These are phyloP conservation scores for Hemicrepidius hirtus DNA, from an alignment of 2,888 invertebrate species.

Conservation along the genomic window DNA sequence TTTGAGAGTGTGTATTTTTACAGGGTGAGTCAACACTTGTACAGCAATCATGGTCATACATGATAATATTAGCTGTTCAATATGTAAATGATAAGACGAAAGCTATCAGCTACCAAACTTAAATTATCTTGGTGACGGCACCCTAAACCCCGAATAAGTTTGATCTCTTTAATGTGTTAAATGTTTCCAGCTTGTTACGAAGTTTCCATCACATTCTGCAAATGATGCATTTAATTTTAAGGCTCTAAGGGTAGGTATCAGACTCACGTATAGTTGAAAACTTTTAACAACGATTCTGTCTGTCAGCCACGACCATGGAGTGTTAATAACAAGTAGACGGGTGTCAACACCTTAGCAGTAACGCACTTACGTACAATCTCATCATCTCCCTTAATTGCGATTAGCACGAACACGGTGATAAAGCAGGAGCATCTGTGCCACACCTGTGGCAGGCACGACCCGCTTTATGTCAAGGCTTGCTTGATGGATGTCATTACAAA, in stretches of 20 bases:
- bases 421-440: constrained; percentile 52
- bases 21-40: no score
- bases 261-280: constrained; percentile 1
- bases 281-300: constrained; percentile 14
- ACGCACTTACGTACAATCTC: constrained; percentile 41
- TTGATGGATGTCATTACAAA: constrained; percentile 40
- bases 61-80: no score
- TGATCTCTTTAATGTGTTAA: no score
- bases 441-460: constrained; percentile 51
- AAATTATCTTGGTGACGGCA: no score
- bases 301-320: constrained; percentile 25
- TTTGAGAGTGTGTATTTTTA: no score
- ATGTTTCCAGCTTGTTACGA: no score
- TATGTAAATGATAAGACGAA: no score
- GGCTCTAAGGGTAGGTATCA: neutral
- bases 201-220: no score
- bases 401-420: constrained; percentile 51
- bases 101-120: no score
- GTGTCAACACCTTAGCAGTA: constrained; percentile 37
- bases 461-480: constrained; percentile 45
- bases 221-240: neutral
- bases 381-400: constrained; percentile 53
- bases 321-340: constrained; percentile 32
- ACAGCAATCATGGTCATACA: no score
- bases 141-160: no score